Evolutionary conservation across 2,113 vertebrate genomes (phyloP).

Genomic region (Heliornis fulica): DNA sequence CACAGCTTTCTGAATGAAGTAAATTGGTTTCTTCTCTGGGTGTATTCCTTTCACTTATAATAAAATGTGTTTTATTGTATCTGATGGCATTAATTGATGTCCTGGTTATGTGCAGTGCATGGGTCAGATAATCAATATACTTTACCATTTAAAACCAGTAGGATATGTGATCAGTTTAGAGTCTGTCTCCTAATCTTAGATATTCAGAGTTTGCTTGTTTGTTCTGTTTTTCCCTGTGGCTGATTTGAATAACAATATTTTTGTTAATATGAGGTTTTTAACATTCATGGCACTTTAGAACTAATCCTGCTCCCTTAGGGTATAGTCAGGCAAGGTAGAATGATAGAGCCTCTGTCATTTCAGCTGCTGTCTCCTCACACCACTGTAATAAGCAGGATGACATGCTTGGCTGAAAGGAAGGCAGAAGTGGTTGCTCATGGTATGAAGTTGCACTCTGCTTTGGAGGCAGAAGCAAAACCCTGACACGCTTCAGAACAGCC

Average conservation of each 20-base stretch:
- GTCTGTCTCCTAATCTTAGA: not conserved
- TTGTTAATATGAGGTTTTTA: not conserved
- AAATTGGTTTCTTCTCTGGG: not conserved
- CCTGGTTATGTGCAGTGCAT: not conserved
- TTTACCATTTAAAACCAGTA: not conserved
- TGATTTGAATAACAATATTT: not conserved
- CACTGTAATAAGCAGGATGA: not conserved
- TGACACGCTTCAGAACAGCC: not conserved
- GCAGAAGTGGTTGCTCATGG: not conserved
- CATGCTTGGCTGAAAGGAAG: not conserved
- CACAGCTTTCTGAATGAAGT: not conserved
- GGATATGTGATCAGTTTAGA: not conserved
- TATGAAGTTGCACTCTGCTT: not conserved
- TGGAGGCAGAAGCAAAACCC: not conserved
- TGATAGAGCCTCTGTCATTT: not conserved
- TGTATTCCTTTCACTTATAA: not conserved
- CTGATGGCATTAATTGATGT: slow-evolving; percentile 4
- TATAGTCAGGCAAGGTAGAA: not conserved
- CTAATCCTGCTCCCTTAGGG: not conserved
- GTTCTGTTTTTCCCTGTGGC: not conserved
- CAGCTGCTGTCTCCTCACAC: not conserved
- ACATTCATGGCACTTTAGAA: not conserved
- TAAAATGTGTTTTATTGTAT: not conserved
- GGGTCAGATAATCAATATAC: slow-evolving; percentile 22
- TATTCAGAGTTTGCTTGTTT: not conserved